Percentiles rank a stretch among this genome's conserved stretches.
Conservation (phyloP, 2,113 vertebrate genomes). For the Chaetops frenatus region DNA sequence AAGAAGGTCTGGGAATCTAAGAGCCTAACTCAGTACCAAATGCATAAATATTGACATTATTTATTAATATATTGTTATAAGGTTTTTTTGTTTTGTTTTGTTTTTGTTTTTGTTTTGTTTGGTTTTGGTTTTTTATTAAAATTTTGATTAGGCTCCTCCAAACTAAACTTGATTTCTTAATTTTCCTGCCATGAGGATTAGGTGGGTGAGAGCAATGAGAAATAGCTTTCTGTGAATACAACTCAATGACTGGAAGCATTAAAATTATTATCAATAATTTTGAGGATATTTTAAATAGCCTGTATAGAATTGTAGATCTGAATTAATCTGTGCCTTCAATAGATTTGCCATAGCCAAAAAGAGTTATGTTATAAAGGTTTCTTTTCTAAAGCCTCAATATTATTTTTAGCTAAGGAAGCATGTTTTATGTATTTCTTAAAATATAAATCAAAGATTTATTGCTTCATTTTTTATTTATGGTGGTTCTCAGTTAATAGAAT, state of each 20-base stretch:
- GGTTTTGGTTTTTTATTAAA: background rate
- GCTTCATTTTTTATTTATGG: background rate
- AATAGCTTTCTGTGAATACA: background rate
- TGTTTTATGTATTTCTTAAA: background rate
- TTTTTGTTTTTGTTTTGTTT: no score
- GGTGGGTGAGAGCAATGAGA: background rate
- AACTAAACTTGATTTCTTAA: background rate
- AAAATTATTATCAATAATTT: background rate
- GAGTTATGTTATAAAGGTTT: background rate
- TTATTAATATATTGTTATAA: background rate
- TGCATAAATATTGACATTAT: background rate
- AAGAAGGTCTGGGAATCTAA: background rate
- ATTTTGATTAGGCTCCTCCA: background rate
- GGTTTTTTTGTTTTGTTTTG: background rate
- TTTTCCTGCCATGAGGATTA: background rate
- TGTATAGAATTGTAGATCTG: background rate
- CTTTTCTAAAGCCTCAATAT: background rate
- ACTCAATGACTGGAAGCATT: background rate
- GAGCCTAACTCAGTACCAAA: background rate
- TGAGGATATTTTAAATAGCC: background rate
- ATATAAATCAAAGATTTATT: background rate
- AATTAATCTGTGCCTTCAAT: background rate
- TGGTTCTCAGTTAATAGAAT: background rate
- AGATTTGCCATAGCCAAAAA: background rate
- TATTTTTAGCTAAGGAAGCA: background rate